Base-by-base conservation (phyloP, 2,797 vertebrate species). In the Vireo griseus region DNA sequence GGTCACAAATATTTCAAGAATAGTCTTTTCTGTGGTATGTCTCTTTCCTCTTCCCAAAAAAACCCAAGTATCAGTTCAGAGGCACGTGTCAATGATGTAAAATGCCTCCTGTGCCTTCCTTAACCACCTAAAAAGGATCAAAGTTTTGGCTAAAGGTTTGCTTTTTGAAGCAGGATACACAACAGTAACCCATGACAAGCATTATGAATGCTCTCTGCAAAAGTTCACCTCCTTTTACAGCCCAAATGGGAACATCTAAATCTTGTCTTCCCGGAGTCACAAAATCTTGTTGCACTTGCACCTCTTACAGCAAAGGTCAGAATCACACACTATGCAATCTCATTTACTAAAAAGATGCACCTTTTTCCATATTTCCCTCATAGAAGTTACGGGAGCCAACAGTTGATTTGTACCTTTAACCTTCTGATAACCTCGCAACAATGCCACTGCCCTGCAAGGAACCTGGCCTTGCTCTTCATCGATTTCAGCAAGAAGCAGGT, bases 391-490 rank as follows among this genome's bases (percentile, higher is more conserved):
- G 75, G 44, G 48, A 92, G 65, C 52, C 82, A 92, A 68, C 10
- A 79, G 81, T 35, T 5, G n/a, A 88, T 77, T 47, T 47, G 65
- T 67, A 77, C 66, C 71, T 79, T 91, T 80, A 88, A 59, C 96
- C 91, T 96, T 84, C 73, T 77, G 88, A 94, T 97, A 96, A 97
- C 93, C 96, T 93, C 58, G 13, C 59, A 88, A 92, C 90, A 82
- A 47, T 19, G 79, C 58, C 73, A 61, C 51, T 37, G 78, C 94
- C 88, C 92, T 54, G 67, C 65, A 74, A 93, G 88, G 79, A 86
- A 76, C 5, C 20, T 59, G 69, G 81, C 67, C 62, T 62, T 33
- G 69, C 63, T 91, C 55, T 65, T 82, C 95, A 96, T 61, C 7
- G 44, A 97, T 96, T 95, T 72, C 86, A 82, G 58, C 42, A 55